Base-by-base conservation (phyloP, 2,888 invertebrate genomes). In the Caenorhabditis wallacei region DNA sequence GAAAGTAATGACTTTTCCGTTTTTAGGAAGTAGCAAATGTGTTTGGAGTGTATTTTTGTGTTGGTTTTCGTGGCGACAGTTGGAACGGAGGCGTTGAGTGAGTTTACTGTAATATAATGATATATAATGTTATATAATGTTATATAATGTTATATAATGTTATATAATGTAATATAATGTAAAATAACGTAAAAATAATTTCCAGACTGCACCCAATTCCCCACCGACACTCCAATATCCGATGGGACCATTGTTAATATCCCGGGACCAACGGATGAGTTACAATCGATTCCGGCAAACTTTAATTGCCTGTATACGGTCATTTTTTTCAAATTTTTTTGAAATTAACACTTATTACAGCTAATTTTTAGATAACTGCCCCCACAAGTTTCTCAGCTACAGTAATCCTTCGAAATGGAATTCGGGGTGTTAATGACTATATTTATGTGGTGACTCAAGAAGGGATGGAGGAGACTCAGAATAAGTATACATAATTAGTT, bases 271-370 rank as follows among this genome's bases (percentile, higher is more conserved):
- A 4, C 18, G 18, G 59, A 35, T 4, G n/a, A 20, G 18, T 16
- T 59, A 1, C 59, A 59, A 13, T 13, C 59, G 5, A 8, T 59
- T 59, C 59, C 59, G 40, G 59, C 40, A 20, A 59, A 59, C 7
- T 59, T 59, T 20, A 59, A 59, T 22, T 59, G 59, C 7, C 11
- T 30, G 20, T 59, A 59, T 59, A 59, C 10, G 20, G 59, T 59
- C 10, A 18, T 48, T 48, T 18, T 30, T 30, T 53, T 22, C 22
- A 26, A 26, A 24, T n/a, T n/a, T n/a, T n/a, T n/a, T n/a, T n/a
- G n/a, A n/a, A n/a, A n/a, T n/a, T n/a, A n/a, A n/a, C n/a, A 2
- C 5, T 26, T n/a, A 18, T 48, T 18, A 3, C 46, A 48, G 46
- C 46, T 7, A 18, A 48, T 24, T 53, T 53, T 24, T 5, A 53